Evolutionary conservation across 1,140 invertebrate genomes (phyloP).

Genomic region (Tigriopus japonicus): DNA sequence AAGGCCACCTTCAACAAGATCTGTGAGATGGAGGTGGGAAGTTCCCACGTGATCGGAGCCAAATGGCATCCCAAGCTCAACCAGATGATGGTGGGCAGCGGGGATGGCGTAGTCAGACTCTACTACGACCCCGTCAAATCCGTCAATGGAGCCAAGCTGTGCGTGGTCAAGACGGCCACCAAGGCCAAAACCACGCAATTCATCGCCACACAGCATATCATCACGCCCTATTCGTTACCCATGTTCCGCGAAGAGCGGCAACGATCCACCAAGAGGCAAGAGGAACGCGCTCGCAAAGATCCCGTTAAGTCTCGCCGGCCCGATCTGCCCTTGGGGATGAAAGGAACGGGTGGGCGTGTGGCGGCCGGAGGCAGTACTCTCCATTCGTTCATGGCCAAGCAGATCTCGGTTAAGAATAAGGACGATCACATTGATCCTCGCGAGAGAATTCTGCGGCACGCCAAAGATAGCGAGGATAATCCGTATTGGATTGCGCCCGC

Average conservation of each 20-base stretch:
- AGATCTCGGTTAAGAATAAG: conserved; percentile 76
- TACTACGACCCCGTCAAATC: conserved; percentile 74
- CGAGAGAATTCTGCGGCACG: conserved; percentile 88
- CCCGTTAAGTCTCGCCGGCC: conserved; percentile 76
- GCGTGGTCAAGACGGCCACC: conserved; percentile 45
- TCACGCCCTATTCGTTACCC: conserved; percentile 88
- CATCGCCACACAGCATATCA: conserved; percentile 76
- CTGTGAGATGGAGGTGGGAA: conserved; percentile 8
- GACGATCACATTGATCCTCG: conserved; percentile 91
- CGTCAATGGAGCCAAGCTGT: conserved; percentile 73
- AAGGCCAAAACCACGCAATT: conserved; percentile 31
- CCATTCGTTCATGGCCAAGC: conserved; percentile 89
- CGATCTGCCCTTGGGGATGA: conserved; percentile 82
- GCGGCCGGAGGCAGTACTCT: conserved; percentile 86
- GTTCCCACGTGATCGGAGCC: conserved; percentile 48
- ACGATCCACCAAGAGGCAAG: conserved; percentile 66
- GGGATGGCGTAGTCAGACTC: conserved; percentile 71
- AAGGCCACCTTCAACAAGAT: conserved; percentile 49
- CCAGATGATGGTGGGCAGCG: conserved; percentile 81
- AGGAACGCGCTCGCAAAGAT: conserved; percentile 79
- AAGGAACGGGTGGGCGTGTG: conserved; percentile 68
- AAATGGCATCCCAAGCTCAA: conserved; percentile 94
- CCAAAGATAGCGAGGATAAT: conserved; percentile 77
- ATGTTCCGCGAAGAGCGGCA: conserved; percentile 82
- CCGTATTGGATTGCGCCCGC: conserved; percentile 90